These are phyloP conservation scores for Macropis europaea DNA, from an alignment of 2,888 invertebrate genomes.

Conservation along the genomic window DNA sequence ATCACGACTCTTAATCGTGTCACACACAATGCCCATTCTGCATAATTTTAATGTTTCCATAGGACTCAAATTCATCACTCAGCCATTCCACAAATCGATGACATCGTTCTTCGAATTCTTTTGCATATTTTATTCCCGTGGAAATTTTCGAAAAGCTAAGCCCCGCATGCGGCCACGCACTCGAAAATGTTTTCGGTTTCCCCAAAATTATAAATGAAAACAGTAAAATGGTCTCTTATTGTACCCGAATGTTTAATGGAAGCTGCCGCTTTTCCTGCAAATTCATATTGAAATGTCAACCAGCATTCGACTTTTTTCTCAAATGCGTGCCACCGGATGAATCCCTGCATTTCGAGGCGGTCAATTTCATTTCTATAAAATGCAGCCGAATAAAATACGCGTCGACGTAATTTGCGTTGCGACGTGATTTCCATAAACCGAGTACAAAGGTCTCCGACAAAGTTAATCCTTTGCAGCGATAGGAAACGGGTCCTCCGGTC, in stretches of 20 bases:
- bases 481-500: neutral
- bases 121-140: slow-evolving; percentile 13
- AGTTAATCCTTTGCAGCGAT: slow-evolving; percentile 23
- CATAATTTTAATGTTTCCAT: too few species aligned
- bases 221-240: neutral
- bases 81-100: neutral
- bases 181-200: neutral
- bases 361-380: slow-evolving; percentile 8
- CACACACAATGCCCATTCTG: too few species aligned
- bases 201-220: slow-evolving; percentile 4
- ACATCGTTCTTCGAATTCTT: neutral
- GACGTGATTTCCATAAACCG: slow-evolving; percentile 3
- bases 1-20: too few species aligned
- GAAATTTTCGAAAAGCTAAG: neutral
- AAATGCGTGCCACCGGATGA: neutral
- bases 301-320: neutral
- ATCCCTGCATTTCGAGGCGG: neutral
- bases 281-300: neutral
- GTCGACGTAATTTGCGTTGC: neutral
- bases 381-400: neutral
- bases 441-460: neutral
- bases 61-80: slow-evolving; percentile 5
- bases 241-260: neutral
- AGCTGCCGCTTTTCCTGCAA: neutral
- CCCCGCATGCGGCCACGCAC: neutral